These are phyloP conservation scores for Procambarus virginalis DNA, from an alignment of 1,140 invertebrate genomes.

Conservation along the genomic window DNA sequence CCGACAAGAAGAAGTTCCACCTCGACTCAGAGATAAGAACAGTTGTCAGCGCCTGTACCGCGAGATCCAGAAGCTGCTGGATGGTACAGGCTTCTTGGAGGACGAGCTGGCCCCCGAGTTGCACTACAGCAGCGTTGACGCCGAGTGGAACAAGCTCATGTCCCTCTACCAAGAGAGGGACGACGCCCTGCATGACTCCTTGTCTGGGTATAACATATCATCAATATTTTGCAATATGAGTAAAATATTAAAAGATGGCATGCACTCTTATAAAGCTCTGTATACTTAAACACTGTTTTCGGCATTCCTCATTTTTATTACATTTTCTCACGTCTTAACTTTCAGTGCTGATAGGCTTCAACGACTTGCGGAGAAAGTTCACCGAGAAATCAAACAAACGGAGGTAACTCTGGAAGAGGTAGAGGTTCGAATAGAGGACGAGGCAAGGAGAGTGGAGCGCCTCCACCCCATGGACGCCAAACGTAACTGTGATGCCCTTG, in stretches of 20 bases:
- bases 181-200: constrained; percentile 69
- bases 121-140: constrained; percentile 90
- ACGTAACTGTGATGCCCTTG: constrained; percentile 88
- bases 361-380: constrained; percentile 93
- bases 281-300: no score
- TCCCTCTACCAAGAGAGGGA: constrained; percentile 75
- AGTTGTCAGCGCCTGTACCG: constrained; percentile 89
- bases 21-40: constrained; percentile 91
- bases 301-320: not conserved
- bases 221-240: not conserved
- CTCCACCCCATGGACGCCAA: constrained; percentile 96
- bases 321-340: not conserved
- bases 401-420: constrained; percentile 90
- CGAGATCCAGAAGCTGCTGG: constrained; percentile 92
- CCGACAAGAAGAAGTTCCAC: constrained; percentile 93
- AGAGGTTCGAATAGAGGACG: constrained; percentile 89
- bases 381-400: constrained; percentile 91
- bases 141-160: constrained; percentile 91
- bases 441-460: constrained; percentile 87
- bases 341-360: constrained; percentile 89
- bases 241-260: constrained; percentile 75
- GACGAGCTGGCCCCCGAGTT: constrained; percentile 91
- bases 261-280: no score
- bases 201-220: constrained; percentile 60
- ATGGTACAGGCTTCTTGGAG: constrained; percentile 81